Conservation (phyloP, 2,797 vertebrate genomes). For the Alcedo quadribrachys region DNA sequence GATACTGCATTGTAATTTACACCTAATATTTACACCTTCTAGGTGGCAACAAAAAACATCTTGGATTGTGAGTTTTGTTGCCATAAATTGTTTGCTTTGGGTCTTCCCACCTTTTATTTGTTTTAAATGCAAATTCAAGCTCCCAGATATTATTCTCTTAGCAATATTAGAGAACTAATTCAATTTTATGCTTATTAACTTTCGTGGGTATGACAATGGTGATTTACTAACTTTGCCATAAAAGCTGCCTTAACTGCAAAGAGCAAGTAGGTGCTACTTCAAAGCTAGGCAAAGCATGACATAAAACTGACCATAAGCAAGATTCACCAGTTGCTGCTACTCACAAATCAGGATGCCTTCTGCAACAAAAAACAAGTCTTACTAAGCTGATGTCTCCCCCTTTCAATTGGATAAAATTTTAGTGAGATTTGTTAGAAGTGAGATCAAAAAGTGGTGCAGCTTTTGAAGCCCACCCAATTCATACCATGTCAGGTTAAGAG, state of each 20-base stretch:
- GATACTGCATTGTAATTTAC: neutral
- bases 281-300: neutral
- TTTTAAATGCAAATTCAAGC: neutral
- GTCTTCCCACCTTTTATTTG: neutral
- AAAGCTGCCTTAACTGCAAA: neutral
- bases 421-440: neutral
- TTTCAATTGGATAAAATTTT: neutral
- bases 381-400: neutral
- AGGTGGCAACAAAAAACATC: neutral
- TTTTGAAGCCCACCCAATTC: neutral
- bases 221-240: neutral
- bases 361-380: neutral
- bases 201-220: neutral
- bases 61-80: neutral
- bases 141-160: neutral
- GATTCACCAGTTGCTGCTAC: neutral
- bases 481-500: neutral
- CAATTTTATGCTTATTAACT: neutral
- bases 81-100: neutral
- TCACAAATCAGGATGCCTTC: neutral
- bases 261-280: neutral
- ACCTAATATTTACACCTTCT: neutral
- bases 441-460: neutral
- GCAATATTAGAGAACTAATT: neutral
- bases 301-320: neutral